Conservation (phyloP, 30 jellyfish, hydroid and myxozoan genomes). For the Aurelia sp. region DNA sequence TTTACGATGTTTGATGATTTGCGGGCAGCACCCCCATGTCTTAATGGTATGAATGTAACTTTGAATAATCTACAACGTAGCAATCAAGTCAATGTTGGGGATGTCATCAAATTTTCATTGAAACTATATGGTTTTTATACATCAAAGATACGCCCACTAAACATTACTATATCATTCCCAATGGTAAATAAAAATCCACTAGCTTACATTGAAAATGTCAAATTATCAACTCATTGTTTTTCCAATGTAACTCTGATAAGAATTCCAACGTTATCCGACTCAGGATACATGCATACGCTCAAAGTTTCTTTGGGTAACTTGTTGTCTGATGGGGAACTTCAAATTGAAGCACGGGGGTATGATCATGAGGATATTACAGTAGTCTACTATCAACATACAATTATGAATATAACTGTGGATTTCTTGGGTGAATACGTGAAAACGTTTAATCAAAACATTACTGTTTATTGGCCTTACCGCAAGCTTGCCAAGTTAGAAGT, state of each 20-base stretch:
- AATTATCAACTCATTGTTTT: conserved; percentile 3
- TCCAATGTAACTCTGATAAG: not conserved
- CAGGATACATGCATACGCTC: conserved; percentile 12
- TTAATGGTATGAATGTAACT: conserved; percentile 13
- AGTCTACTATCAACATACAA: not conserved
- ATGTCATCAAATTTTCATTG: not conserved
- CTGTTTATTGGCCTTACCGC: not conserved
- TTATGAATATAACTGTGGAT: not conserved
- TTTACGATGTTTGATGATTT: conserved; percentile 46
- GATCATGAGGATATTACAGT: not conserved
- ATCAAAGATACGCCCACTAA: conserved; percentile 16
- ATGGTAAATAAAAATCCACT: not conserved
- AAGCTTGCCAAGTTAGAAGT: conserved; percentile 16
- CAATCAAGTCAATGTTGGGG: conserved; percentile 5
- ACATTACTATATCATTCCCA: not conserved
- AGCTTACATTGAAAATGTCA: conserved; percentile 1
- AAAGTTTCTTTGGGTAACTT: not conserved
- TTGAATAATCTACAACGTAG: not conserved
- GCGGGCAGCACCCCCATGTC: conserved; percentile 57
- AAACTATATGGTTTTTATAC: conserved; percentile 26
- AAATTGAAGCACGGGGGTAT: not conserved
- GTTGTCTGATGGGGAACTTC: not conserved
- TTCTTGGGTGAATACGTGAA: conserved; percentile 11
- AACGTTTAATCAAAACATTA: not conserved
- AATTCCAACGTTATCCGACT: not conserved